phyloP scores from a whole-genome alignment of 1,140 invertebrate genomes.

The Aricia agestis region DNA sequence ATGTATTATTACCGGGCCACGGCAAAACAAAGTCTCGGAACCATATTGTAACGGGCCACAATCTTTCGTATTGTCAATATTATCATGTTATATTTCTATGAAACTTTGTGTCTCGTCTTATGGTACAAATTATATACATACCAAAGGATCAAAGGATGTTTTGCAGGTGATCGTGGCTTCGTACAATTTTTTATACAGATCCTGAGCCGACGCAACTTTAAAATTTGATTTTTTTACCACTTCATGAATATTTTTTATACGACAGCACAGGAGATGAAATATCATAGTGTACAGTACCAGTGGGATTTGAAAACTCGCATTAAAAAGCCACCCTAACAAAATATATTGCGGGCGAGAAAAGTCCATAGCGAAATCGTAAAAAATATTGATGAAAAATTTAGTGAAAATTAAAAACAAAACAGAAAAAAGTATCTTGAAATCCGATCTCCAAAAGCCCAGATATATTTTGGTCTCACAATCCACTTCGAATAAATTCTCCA shows the following conservation, averaged over 20 bases:
- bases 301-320: neutral
- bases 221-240: neutral
- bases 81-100: neutral
- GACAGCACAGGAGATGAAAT: neutral
- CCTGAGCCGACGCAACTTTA: neutral
- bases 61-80: too few relatives aligned
- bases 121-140: neutral
- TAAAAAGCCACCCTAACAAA: neutral
- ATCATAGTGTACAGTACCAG: neutral
- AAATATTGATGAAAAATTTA: neutral
- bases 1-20: too few relatives aligned
- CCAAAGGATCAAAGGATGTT: neutral
- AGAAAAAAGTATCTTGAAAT: neutral
- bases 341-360: neutral
- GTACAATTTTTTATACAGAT: neutral
- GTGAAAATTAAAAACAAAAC: neutral
- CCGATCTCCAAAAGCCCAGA: neutral
- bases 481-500: neutral
- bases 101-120: neutral
- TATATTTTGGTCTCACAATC: neutral
- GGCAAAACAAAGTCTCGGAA: too few relatives aligned
- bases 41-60: too few relatives aligned
- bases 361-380: neutral
- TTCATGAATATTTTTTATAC: neutral
- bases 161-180: neutral